Percentiles rank a stretch among this genome's conserved stretches.
phyloP scores from a whole-genome alignment of 2,888 invertebrate species.

The Eupeodes luniger region DNA sequence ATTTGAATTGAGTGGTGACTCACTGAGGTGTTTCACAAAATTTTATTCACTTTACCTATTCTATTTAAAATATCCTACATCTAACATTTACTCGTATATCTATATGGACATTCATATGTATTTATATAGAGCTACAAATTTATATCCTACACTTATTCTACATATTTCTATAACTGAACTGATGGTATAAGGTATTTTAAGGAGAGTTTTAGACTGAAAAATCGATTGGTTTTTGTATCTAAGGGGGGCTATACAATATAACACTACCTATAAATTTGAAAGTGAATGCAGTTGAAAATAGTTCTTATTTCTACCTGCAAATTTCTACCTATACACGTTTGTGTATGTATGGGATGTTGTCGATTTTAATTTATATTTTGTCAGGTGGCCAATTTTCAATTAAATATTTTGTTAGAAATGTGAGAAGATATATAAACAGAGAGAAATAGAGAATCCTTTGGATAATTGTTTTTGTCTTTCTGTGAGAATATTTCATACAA shows the following conservation, averaged over 20 bases:
- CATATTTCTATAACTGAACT: not conserved
- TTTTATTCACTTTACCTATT: conserved; percentile 31
- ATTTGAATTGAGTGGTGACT: conserved; percentile 42
- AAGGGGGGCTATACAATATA: no score
- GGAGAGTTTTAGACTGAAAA: not conserved
- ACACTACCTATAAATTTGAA: not conserved
- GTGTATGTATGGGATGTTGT: not conserved
- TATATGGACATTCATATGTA: not conserved
- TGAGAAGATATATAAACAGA: not conserved
- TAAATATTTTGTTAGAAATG: not conserved
- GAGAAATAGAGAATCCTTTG: not conserved
- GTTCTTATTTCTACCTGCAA: no score
- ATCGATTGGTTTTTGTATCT: not conserved
- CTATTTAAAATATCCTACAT: no score
- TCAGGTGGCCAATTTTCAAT: conserved; percentile 25
- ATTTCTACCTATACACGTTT: not conserved
- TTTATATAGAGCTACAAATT: not conserved
- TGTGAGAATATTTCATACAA: no score
- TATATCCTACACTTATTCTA: no score
- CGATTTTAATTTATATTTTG: conserved; percentile 8
- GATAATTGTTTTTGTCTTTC: not conserved
- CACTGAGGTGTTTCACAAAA: conserved; percentile 9
- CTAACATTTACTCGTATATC: not conserved
- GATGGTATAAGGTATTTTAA: not conserved
- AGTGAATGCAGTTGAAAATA: not conserved